Percentiles rank a stretch among this genome's conserved stretches.
Conservation (phyloP, 1,140 invertebrate species). For the Hyles vespertilio region DNA sequence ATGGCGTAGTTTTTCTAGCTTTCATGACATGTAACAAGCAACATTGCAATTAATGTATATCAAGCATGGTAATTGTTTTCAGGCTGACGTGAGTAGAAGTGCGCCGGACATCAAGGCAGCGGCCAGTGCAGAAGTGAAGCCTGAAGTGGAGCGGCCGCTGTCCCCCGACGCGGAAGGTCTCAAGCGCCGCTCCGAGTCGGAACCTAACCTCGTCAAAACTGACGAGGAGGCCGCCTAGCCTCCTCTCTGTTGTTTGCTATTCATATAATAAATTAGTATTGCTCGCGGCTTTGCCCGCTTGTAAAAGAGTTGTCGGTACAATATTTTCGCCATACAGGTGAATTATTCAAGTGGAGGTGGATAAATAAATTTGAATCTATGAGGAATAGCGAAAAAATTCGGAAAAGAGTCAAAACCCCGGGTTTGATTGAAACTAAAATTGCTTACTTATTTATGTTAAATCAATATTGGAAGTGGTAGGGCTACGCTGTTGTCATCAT, state of each 20-base stretch:
- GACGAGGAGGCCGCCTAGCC: constrained; percentile 63
- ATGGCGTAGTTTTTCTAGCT: no score
- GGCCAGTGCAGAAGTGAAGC: constrained; percentile 22
- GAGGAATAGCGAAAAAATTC: no score
- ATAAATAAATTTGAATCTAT: no score
- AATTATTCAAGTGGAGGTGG: no score
- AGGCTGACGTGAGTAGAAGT: constrained; percentile 63
- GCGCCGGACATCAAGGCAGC: constrained; percentile 66
- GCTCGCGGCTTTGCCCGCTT: no score
- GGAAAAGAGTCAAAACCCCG: no score
- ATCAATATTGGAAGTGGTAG: no score
- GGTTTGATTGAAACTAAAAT: no score
- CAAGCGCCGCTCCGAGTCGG: constrained; percentile 66
- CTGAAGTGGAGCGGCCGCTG: constrained; percentile 30
- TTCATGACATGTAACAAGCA: neutral
- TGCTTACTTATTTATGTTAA: no score
- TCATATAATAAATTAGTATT: neutral
- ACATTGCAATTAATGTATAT: neutral
- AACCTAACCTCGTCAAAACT: constrained; percentile 66
- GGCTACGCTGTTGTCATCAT: no score
- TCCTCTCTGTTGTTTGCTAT: constrained; percentile 11
- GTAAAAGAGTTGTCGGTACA: no score
- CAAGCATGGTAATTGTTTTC: neutral
- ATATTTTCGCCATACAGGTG: no score
- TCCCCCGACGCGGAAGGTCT: constrained; percentile 56